Evolutionary conservation across 1,140 invertebrate genomes (phyloP), one percentile per base, ranked within the genome.

Genomic region (Cyclargus thomasi): DNA sequence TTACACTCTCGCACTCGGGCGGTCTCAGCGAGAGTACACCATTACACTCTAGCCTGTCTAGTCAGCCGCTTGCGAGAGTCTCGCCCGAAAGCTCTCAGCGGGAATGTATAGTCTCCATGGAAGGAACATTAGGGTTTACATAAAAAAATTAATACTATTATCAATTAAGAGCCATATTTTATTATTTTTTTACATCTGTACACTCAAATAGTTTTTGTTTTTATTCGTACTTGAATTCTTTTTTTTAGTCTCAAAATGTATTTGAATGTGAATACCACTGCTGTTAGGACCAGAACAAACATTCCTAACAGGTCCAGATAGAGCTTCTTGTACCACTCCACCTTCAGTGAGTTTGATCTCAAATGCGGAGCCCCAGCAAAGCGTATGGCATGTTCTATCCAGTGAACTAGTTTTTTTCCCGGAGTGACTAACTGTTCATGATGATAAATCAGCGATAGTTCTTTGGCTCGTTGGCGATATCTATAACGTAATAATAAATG

Each of bases 311-410:
- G 64, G 67, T 82, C 79, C 8, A 81, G 62, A 23, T 78, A 82
- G 1, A 79, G 16, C 47, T 82, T 83, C 64, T 83, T 75, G 67
- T 85, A 86, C 55, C 74, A 74, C 6, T 78, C 77, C 10, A 84
- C 22, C 8, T 70, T 18, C 4, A 86, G 63, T 0, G 76, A 76
- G 18, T 79, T 74, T 2, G 85, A 85, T 11, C 75, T 74, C 2
- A 88, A 67, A 70, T 86, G 84, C 0, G 53, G 59, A 0, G 84
- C 85, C 6, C 85, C 85, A 1, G 65, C 63, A 0, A 84, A 84
- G 20, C 70, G 68, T 3, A 82, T 70, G 2, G 82, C 81, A 59
- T 82, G 81, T 53, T 87, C 75, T 5, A 83, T 72, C 77, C 82
- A 82, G 39, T 81, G 80, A 0, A 78, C 74, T 7, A 86, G 62